These are phyloP conservation scores for Saimiri boliviensis DNA, from an alignment of 2,113 vertebrate species.

Conservation along the genomic window DNA sequence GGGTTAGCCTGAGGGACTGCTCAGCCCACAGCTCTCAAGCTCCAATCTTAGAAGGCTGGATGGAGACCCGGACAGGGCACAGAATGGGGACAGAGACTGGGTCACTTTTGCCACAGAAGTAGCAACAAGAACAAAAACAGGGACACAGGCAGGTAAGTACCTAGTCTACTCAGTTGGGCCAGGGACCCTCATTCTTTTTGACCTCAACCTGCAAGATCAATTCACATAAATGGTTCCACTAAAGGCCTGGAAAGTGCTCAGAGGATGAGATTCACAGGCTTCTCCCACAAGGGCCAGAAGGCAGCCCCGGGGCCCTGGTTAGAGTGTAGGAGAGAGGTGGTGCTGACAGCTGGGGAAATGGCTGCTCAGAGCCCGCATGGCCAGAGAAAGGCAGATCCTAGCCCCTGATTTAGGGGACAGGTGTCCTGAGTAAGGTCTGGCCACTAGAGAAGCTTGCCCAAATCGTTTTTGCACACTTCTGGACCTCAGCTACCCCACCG, in stretches of 20 bases:
- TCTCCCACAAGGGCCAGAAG: not conserved
- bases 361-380: not conserved
- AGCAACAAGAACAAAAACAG: constrained; percentile 61
- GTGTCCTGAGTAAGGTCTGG: not conserved
- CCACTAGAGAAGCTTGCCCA: not conserved
- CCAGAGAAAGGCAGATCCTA: not conserved
- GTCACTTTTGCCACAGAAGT: not conserved
- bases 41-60: not conserved
- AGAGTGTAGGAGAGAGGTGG: not conserved
- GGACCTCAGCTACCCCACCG: not conserved
- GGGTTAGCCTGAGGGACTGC: not conserved
- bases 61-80: not conserved
- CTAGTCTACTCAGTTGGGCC: too few species aligned
- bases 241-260: not conserved
- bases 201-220: not conserved
- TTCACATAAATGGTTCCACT: not conserved
- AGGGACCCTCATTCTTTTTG: not conserved
- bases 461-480: not conserved
- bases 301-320: not conserved
- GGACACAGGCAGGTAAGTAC: not conserved
- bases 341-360: not conserved
- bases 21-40: not conserved
- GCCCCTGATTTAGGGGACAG: not conserved
- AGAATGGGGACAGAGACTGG: not conserved
- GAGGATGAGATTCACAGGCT: not conserved